Conservation (phyloP, 2,797 vertebrate genomes). For the Enteromius trimaculatus region DNA sequence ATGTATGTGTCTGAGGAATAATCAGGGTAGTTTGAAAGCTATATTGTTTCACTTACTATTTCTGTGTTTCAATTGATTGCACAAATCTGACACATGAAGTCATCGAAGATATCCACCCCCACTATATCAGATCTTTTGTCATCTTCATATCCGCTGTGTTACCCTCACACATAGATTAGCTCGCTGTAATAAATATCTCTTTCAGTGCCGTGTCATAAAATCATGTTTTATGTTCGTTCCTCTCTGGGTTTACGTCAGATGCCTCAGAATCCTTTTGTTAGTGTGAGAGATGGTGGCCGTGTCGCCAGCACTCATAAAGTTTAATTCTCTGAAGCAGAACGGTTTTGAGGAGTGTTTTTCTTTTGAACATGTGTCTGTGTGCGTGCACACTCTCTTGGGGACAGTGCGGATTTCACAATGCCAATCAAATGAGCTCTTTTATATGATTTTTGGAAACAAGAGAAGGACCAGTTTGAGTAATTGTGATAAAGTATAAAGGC, state of each 20-base stretch:
- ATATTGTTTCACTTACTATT: constrained; percentile 40
- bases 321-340: constrained; percentile 61
- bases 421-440: constrained; percentile 13
- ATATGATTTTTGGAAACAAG: constrained; percentile 51
- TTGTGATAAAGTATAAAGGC: constrained; percentile 12
- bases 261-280: constrained; percentile 65
- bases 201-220: constrained; percentile 53
- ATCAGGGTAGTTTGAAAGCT: constrained; percentile 31
- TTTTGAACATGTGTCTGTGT: background rate
- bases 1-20: constrained; percentile 33
- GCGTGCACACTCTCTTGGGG: constrained; percentile 30
- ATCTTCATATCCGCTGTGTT: constrained; percentile 66
- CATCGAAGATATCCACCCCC: background rate
- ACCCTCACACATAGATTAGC: constrained; percentile 56
- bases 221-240: constrained; percentile 64
- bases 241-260: constrained; percentile 64
- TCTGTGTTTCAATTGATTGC: constrained; percentile 35
- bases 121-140: constrained; percentile 49
- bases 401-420: constrained; percentile 5
- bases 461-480: constrained; percentile 41
- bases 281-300: constrained; percentile 45
- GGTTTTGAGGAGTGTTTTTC: constrained; percentile 38
- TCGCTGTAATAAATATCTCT: constrained; percentile 56
- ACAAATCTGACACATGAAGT: constrained; percentile 8
- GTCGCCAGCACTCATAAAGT: constrained; percentile 65